Evolutionary conservation across 2,797 vertebrate species (phyloP).

Genomic region (Sylvilagus floridanus): DNA sequence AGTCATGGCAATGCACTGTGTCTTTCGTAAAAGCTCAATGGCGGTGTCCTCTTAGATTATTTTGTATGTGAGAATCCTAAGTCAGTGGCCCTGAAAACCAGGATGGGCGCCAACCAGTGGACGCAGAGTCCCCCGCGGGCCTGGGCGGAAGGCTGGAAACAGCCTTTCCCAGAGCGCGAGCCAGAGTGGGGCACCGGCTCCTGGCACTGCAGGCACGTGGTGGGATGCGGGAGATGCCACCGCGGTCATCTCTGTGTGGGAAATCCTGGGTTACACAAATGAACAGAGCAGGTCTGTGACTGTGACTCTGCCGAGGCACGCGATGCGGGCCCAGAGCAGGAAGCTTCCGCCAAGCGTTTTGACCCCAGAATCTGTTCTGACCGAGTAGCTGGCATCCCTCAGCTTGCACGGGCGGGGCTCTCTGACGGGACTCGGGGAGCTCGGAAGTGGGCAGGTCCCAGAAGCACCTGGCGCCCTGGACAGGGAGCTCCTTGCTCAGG

Average conservation of each 20-base stretch:
- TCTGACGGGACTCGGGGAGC: background rate
- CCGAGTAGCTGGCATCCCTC: background rate
- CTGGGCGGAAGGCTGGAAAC: background rate
- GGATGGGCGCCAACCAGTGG: background rate
- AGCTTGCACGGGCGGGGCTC: background rate
- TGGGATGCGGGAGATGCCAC: background rate
- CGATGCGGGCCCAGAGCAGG: background rate
- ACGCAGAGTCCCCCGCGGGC: background rate
- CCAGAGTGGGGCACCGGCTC: background rate
- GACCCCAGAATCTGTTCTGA: background rate
- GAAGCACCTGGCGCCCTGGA: background rate
- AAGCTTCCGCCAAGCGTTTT: background rate
- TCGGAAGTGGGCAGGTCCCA: background rate
- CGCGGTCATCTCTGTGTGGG: background rate
- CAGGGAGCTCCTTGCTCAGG: background rate
- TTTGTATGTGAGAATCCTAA: background rate
- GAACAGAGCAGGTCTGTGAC: background rate
- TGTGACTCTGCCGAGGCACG: background rate
- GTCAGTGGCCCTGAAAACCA: background rate
- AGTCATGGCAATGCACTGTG: background rate
- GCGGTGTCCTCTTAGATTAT: background rate
- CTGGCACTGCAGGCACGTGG: background rate
- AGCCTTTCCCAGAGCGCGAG: background rate
- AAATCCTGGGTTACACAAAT: slow-evolving; percentile 15
- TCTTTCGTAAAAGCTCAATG: background rate